Evolutionary conservation across 2,888 invertebrate species (phyloP).

Genomic region (Oxytorus armatus): DNA sequence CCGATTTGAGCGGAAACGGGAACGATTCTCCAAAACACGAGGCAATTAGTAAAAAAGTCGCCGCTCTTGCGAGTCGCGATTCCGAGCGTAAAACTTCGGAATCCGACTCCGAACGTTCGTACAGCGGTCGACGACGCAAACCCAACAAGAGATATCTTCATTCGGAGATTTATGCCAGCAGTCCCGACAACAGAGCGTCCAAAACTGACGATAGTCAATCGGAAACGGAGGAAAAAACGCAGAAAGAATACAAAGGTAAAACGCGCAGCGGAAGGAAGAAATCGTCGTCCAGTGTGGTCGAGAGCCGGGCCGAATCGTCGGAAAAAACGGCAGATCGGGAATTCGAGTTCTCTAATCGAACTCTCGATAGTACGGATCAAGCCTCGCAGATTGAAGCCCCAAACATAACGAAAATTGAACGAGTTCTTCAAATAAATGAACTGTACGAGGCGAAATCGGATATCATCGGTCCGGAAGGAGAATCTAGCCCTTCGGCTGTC

Average conservation of each 20-base stretch:
- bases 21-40: constrained; percentile 61
- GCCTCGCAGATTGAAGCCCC: neutral
- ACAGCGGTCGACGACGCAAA: constrained; percentile 76
- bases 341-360: constrained; percentile 73
- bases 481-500: constrained; percentile 34
- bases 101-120: constrained; percentile 77
- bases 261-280: constrained; percentile 70
- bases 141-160: constrained; percentile 77
- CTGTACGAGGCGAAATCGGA: constrained; percentile 9
- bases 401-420: constrained; percentile 15
- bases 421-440: constrained; percentile 2
- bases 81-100: constrained; percentile 75
- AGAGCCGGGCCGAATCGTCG: constrained; percentile 42
- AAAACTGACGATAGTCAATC: constrained; percentile 81
- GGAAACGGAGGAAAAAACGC: constrained; percentile 77
- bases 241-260: constrained; percentile 67
- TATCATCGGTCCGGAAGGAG: constrained; percentile 26
- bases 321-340: constrained; percentile 71
- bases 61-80: constrained; percentile 62
- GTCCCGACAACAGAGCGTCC: constrained; percentile 74
- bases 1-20: constrained; percentile 60
- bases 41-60: constrained; percentile 46
- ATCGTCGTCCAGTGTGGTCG: constrained; percentile 25
- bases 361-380: constrained; percentile 45
- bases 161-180: constrained; percentile 75